A percentile compares a stretch with the other conserved stretches of the same genome.
Conservation (phyloP, 2,888 invertebrate species). For the Disparrhopalites patrizii region DNA sequence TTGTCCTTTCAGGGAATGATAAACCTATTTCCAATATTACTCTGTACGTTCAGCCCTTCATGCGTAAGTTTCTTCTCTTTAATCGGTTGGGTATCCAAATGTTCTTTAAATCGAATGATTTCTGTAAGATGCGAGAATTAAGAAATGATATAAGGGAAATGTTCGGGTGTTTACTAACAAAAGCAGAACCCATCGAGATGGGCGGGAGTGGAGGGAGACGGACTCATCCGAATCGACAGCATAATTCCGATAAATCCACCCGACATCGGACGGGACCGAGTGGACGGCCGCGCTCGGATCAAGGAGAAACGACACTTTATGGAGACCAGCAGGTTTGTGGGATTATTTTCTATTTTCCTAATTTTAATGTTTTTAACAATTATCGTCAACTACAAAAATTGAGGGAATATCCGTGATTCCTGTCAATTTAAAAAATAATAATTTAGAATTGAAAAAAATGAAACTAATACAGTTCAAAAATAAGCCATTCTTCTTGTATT, state of each 20-base stretch:
- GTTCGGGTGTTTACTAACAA: background rate
- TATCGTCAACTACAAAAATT: too few relatives aligned
- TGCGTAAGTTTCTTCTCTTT: constrained; percentile 11
- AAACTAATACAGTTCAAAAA: too few relatives aligned
- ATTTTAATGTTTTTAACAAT: background rate
- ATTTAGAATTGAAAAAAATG: background rate
- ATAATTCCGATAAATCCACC: background rate
- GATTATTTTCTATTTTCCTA: too few relatives aligned
- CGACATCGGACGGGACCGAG: background rate
- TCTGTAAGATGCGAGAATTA: background rate
- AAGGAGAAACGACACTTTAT: constrained; percentile 9
- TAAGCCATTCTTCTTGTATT: too few relatives aligned
- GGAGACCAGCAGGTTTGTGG: constrained; percentile 22
- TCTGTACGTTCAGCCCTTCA: constrained; percentile 42
- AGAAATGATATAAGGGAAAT: too few relatives aligned
- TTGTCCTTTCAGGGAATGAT: constrained; percentile 35
- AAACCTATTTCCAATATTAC: constrained; percentile 44
- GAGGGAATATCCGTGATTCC: background rate
- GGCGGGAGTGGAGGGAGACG: background rate
- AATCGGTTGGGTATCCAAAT: background rate
- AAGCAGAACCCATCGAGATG: background rate
- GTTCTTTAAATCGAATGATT: background rate
- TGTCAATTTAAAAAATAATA: background rate
- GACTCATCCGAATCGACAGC: background rate
- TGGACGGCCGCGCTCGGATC: background rate